Evolutionary conservation across 1,140 invertebrate genomes (phyloP), one percentile per base, ranked within the genome.

Genomic region (Berghia stephanieae): DNA sequence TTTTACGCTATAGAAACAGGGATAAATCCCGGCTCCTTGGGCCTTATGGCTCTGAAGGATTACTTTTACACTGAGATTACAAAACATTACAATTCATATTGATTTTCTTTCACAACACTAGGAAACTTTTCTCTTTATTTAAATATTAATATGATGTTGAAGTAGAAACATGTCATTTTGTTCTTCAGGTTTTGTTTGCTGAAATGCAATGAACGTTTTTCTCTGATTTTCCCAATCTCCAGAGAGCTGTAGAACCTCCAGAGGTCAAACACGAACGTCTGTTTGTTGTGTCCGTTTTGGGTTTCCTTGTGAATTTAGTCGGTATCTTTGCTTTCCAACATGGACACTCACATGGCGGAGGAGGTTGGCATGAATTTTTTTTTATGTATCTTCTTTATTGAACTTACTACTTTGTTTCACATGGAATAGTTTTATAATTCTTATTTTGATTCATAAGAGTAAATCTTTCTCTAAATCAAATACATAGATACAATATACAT

Each of bases 261-360:
- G 88, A 91, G 75, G 88, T 93, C 31, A 88, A 90, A 71, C 92
- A 92, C 70, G 91, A 92, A 52, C 86, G 91, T 77, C 82, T 93
- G 18, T 86, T 92, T 82, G 89, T 98, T 0, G 95, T 99, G 0
- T 98, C 96, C 8, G 94, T 99, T 0, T 86, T 97, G 46, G 98
- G 97, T 0, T 93, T 99, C 68, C 72, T 99, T 77, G 97, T 99
- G 0, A 99, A 99, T 91, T 88, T 99, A 78, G 92, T 99, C 44
- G 98, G 97, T 71, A 98, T 99, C 79, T 99, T 98, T 91, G 96
- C 95, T 24, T 99, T 99, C 68, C 87, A 88, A 79, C 88, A 89
- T 82, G 96, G 96, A 2, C 95, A 96, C 82, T 91, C 91, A 1
- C 90, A 91, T 85, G 88, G 88, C 8, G 88, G 90, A 72, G 85